Evolutionary conservation across 1,140 invertebrate genomes (phyloP), one percentile per base, ranked within the genome.

Genomic region (Metopolophium dirhodum): DNA sequence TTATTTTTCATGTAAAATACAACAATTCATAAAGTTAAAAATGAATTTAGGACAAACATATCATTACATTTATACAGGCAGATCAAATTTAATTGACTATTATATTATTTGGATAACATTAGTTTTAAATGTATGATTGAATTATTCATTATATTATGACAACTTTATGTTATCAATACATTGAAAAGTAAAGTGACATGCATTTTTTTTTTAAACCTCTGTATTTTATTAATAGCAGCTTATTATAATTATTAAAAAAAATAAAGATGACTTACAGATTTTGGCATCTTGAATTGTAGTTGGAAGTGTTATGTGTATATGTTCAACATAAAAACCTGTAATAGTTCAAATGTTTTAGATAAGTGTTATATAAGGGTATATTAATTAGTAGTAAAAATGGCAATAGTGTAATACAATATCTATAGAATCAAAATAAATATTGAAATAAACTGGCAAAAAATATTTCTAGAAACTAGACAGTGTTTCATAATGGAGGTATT

Each of bases 321-420:
- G 57, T 86, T 26, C 54, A 93, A n/a, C 91, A 93, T 93, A 93
- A 54, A 90, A 93, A 54, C 37, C 91, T 93, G 91, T 20, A 86
- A 93, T 9, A 93, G 37, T 41, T 68, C 9, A 45, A 86, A 86
- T 45, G 47, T 47, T 86, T 45, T 30, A 30, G 11, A 41, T 86
- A 83, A 8, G 35, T 83, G 8, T 45, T 86, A 86, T 7, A 86
- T 41, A 41, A 41, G 41, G 41, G 30, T 83, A 23, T 86, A 86
- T 22, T 88, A 88, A 22, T 35, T 88, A 88, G 6, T 8, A 8
- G 6, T 8, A 88, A 26, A 90, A 54, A 37, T 57, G 37, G 37
- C 1, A 37, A 14, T 41, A 7, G 51, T 57, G 49, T 35, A 57
- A 57, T 37, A 41, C 11, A 20, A 51, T 88, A 88, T 88, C 49